Base-by-base conservation (phyloP, 2,797 vertebrate genomes). In the Chelon auratus region DNA sequence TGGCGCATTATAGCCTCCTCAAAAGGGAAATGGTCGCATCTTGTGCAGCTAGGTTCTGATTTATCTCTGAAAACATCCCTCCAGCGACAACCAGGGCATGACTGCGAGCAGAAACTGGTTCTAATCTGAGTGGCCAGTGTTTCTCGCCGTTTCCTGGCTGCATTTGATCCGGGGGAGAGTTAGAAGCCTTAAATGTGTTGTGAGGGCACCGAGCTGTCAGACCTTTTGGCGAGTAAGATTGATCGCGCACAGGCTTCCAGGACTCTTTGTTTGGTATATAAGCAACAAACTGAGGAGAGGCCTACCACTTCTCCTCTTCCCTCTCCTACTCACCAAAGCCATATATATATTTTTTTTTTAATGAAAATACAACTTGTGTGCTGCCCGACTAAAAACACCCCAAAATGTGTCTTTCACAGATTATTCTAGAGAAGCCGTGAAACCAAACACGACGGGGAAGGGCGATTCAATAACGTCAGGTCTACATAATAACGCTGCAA, bases 171-270 rank as follows among this genome's bases (percentile, higher is more conserved):
- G 92, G 94, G 95, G 94, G 95, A 96, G 95, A 96, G 95, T 96
- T 96, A 93, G 96, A 97, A 97, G 96, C 96, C 95, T 97, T 96
- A 97, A 97, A 98, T 97, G 97, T 97, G 97, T 97, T 97, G 95
- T 96, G 96, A 96, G 96, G 96, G 96, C 95, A 96, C 97, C 94
- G 95, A 96, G 96, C 96, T 99, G 98, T 99, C 98, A 99, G 96
- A 96, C 96, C 97, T 96, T 97, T 97, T 96, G 96, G 96, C 96
- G 95, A 97, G 94, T 95, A 99, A 99, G 98, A 99, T 99, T 98
- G 98, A 99, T 99, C 95, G 88, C 93, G 89, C 93, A 74, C 95
- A 97, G 96, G 94, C 95, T 97, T 96, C 96, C 94, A 95, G 94
- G 93, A 95, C 95, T 96, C 97, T 97, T 99, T 99, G 97, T 99